Percentiles rank a stretch among this genome's conserved stretches.
These are phyloP conservation scores for Xestia ashworthii DNA, from an alignment of 2,888 invertebrate genomes.

Conservation along the genomic window DNA sequence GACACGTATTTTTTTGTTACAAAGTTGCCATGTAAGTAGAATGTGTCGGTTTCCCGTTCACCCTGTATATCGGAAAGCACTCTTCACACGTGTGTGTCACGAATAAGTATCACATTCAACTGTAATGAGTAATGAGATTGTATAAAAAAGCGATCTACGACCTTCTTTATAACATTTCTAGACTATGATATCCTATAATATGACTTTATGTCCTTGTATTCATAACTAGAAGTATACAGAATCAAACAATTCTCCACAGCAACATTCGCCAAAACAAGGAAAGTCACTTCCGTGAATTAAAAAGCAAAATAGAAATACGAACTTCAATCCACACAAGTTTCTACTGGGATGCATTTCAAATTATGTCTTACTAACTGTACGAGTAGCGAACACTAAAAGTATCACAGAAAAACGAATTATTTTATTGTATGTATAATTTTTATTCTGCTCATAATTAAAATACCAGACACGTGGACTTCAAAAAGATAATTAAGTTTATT, in stretches of 20 bases:
- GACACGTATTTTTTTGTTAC: neutral
- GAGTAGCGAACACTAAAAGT: neutral
- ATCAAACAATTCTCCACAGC: neutral
- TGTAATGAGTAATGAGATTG: neutral
- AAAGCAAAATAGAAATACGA: constrained; percentile 9
- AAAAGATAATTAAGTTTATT: constrained; percentile 10
- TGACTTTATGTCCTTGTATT: neutral
- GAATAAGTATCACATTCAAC: neutral
- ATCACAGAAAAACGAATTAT: constrained; percentile 22
- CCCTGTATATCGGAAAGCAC: neutral
- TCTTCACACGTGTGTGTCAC: neutral
- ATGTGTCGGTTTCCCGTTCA: too few relatives aligned
- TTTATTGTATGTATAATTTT: constrained; percentile 14
- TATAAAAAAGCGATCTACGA: neutral
- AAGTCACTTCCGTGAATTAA: neutral
- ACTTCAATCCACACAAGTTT: constrained; percentile 20
- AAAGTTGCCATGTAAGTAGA: too few relatives aligned
- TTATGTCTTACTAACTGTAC: constrained; percentile 13
- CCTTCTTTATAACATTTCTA: neutral
- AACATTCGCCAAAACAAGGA: neutral
- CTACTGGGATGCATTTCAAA: constrained; percentile 39
- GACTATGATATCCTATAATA: neutral
- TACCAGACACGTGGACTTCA: neutral
- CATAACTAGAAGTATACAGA: neutral
- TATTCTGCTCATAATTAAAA: constrained; percentile 14